Evolutionary conservation across 2,888 invertebrate genomes (phyloP), one percentile per base, ranked within the genome.

Genomic region (Acleris cristana): DNA sequence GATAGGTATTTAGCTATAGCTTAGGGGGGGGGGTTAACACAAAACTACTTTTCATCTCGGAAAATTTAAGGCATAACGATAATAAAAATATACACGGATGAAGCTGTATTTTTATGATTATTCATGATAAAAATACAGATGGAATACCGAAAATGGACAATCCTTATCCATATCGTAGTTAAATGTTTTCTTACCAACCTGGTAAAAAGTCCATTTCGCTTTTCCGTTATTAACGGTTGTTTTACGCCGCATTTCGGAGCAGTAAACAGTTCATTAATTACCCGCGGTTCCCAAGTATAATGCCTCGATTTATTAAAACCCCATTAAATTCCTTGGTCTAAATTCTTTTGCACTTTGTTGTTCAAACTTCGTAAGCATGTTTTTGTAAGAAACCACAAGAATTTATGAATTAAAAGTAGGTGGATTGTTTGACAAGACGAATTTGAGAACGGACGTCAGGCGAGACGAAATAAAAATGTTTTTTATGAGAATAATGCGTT

Each of bases 291-390:
- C 40, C 23, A 14, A 19, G 52, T n/a, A 58, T 57, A 19, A 16
- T 56, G 52, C 52, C 61, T 56, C 52, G 45, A 62, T 52, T 66
- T 66, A 62, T 45, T 57, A 66, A 61, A 57, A 52, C 34, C 52
- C 51, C 52, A 62, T 57, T 34, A 48, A 61, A 30, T 52, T 57
- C 21, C n/a, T 51, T 12, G 51, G 18, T 30, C 23, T 55, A 51
- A 51, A 60, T 60, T 61, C 52, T 18, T 61, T 51, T 48, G n/a
- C 52, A 12, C 21, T 44, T 56, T 56, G 53, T 65, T 65, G 51
- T 57, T 56, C n/a, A n/a, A 62, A 66, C 10, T 61, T 61, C 30
- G 54, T 6, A 34, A 34, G 19, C 61, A 14, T 65, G 49, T 59
- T 65, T 60, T 61, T 44, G 44, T 34, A 44, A 54, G 34, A 52